Percentiles rank a stretch among this genome's conserved stretches.
Evolutionary conservation across 1,140 invertebrate species (phyloP).

Genomic region (Cepaea nemoralis): DNA sequence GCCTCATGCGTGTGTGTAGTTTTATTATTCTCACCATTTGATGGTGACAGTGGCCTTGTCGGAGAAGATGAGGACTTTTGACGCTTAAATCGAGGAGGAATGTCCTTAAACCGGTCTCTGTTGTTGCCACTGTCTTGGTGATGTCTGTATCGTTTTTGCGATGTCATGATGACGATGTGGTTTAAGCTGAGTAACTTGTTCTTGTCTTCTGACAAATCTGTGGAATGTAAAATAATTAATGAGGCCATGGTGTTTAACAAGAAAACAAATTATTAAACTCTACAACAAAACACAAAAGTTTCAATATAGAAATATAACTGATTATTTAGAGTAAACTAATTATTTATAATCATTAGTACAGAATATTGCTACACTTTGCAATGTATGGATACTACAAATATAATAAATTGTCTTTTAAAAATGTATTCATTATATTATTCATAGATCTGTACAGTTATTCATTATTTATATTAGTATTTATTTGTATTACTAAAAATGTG

Average conservation of each 20-base stretch:
- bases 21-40: background rate
- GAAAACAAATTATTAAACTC: no score
- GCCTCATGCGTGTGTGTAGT: background rate
- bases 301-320: no score
- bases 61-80: conserved; percentile 37
- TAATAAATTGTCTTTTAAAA: no score
- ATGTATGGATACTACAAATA: no score
- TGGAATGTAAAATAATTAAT: background rate
- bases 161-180: conserved; percentile 28
- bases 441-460: no score
- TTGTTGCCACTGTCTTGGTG: conserved; percentile 17
- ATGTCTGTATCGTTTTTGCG: conserved; percentile 31
- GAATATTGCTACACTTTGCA: no score
- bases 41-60: background rate
- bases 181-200: conserved; percentile 2
- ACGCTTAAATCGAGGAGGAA: conserved; percentile 38
- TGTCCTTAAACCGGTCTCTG: conserved; percentile 1
- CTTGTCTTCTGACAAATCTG: background rate
- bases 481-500: no score
- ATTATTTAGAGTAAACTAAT: no score
- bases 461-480: no score
- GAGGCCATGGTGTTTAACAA: background rate
- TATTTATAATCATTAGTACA: no score
- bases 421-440: no score
- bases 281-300: no score